phyloP scores from a whole-genome alignment of 2,888 invertebrate species.

The Electrophaes corylata region DNA sequence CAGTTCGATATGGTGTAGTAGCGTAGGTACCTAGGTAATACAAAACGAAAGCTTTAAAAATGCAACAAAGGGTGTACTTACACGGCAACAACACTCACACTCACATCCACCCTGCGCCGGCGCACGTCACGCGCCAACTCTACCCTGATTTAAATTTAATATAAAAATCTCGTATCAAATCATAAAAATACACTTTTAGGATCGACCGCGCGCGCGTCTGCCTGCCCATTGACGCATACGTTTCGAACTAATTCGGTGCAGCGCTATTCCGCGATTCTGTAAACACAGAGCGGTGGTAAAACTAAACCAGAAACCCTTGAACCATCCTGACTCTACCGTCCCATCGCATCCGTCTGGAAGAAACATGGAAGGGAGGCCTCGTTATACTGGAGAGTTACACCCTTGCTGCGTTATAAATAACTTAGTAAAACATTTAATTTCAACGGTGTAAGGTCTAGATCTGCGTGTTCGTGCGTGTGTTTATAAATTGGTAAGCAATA shows the following conservation, averaged over 20 bases:
- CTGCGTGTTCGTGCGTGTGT: conserved; percentile 31
- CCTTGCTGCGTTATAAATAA: conserved; percentile 50
- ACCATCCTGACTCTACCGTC: conserved; percentile 47
- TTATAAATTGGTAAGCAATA: conserved; percentile 65
- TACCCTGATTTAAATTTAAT: conserved; percentile 73
- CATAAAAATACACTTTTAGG: conserved; percentile 79
- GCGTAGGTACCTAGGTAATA: neutral
- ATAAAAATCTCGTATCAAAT: conserved; percentile 74
- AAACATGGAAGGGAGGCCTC: conserved; percentile 55
- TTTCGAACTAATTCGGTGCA: conserved; percentile 83
- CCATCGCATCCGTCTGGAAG: conserved; percentile 40
- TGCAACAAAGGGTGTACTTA: conserved; percentile 42
- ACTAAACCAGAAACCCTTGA: conserved; percentile 60
- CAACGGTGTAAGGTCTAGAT: conserved; percentile 41
- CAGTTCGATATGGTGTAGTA: too few relatives aligned
- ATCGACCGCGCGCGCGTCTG: conserved; percentile 68
- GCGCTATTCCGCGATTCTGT: conserved; percentile 82
- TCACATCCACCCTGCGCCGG: conserved; percentile 51
- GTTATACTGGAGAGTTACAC: conserved; percentile 53
- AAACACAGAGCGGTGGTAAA: conserved; percentile 71
- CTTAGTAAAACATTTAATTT: conserved; percentile 32
- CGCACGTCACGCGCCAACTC: conserved; percentile 66
- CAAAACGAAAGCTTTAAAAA: conserved; percentile 5
- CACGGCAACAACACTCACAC: conserved; percentile 39
- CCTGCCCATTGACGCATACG: conserved; percentile 81